phyloP scores from a whole-genome alignment of 2,113 vertebrate genomes.

The Bujurquina vittata region DNA sequence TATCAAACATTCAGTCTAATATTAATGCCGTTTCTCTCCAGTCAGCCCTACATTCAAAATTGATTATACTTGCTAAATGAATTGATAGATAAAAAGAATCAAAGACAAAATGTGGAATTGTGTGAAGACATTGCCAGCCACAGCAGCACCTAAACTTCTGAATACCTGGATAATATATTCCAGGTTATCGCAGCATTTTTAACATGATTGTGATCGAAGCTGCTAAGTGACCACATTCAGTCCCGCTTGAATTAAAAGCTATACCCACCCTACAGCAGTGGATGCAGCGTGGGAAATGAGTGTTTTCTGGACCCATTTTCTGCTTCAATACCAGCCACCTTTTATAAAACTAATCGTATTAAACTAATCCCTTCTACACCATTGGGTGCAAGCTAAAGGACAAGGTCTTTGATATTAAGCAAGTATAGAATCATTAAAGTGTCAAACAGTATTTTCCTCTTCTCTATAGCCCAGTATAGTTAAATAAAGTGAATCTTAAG shows the following conservation, averaged over 20 bases:
- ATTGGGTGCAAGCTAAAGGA: background rate
- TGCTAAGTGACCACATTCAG: background rate
- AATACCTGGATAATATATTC: slow-evolving; percentile 24
- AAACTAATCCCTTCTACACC: background rate
- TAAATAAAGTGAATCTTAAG: slow-evolving; percentile 6
- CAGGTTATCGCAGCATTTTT: slow-evolving; percentile 36
- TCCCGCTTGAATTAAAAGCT: slow-evolving; percentile 24
- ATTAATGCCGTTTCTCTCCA: slow-evolving; percentile 14
- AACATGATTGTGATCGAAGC: slow-evolving; percentile 18
- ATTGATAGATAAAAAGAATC: slow-evolving; percentile 28
- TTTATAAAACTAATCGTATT: background rate
- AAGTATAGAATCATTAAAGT: slow-evolving; percentile 49
- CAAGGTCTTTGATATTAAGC: slow-evolving; percentile 20
- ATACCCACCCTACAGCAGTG: background rate
- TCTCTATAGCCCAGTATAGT: background rate
- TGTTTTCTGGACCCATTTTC: slow-evolving; percentile 12
- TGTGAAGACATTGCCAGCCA: slow-evolving; percentile 1
- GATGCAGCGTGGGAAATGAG: background rate
- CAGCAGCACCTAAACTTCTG: slow-evolving; percentile 21
- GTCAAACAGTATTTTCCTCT: slow-evolving; percentile 10
- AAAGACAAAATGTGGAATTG: slow-evolving; percentile 21
- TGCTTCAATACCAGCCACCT: background rate
- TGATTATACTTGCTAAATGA: slow-evolving; percentile 53
- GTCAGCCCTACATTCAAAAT: slow-evolving; percentile 62
- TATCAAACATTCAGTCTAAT: slow-evolving; percentile 28